Evolutionary conservation across 2,113 vertebrate species (phyloP).

Genomic region (Donacobius atricapilla): DNA sequence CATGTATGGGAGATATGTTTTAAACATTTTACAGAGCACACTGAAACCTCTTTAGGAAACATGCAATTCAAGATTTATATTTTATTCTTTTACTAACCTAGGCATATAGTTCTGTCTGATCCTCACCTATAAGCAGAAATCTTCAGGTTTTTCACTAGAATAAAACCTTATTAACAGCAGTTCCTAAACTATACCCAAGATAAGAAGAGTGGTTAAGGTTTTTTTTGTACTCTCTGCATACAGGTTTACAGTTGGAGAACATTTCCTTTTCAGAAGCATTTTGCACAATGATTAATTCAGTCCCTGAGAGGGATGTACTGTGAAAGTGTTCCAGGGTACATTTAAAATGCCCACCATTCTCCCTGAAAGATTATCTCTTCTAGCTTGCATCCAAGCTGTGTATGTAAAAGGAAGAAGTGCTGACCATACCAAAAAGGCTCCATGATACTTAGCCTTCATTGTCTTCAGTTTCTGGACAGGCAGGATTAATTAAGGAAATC

Average conservation of each 20-base stretch:
- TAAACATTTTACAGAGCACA: background rate
- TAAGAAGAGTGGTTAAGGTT: background rate
- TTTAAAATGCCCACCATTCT: background rate
- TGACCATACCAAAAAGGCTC: background rate
- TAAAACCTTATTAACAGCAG: background rate
- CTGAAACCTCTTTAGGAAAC: background rate
- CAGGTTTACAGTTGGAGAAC: background rate
- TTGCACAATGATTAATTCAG: background rate
- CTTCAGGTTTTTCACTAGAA: background rate
- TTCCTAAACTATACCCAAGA: background rate
- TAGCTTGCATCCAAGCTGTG: background rate
- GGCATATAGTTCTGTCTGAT: background rate
- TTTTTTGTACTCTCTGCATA: background rate
- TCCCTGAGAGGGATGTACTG: background rate
- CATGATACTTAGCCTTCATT: background rate
- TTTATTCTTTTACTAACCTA: background rate
- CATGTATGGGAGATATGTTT: background rate
- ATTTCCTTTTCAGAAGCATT: background rate
- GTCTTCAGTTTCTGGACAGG: background rate
- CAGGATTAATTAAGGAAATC: background rate
- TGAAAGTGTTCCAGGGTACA: fast-evolving
- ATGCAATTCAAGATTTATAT: background rate
- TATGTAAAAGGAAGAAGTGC: background rate
- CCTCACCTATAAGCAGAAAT: background rate
- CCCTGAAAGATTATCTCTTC: background rate